phyloP scores from a whole-genome alignment of 2,113 vertebrate species.

The Collichthys lucidus region DNA sequence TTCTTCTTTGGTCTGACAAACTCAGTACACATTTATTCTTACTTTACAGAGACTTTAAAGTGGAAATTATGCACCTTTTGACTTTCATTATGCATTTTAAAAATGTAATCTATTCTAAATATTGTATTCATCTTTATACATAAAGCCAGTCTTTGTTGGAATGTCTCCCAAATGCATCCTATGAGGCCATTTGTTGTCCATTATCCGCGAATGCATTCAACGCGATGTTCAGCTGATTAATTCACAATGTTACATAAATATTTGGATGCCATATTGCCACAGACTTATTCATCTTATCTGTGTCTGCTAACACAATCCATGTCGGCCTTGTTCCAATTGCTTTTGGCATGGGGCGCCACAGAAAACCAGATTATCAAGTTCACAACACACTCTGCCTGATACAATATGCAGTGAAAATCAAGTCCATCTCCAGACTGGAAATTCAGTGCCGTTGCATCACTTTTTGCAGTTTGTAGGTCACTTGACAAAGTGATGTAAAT shows the following conservation, averaged over 20 bases:
- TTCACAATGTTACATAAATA: slow-evolving; percentile 50
- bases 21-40: too few relatives aligned
- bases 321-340: slow-evolving; percentile 49
- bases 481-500: slow-evolving; percentile 58
- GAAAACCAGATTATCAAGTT: slow-evolving; percentile 69
- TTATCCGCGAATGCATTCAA: slow-evolving; percentile 30
- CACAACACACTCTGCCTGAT: slow-evolving; percentile 50
- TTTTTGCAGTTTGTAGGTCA: slow-evolving; percentile 58
- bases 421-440: slow-evolving; percentile 43
- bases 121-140: background rate
- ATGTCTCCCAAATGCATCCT: slow-evolving; percentile 11
- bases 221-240: slow-evolving; percentile 34
- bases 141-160: background rate
- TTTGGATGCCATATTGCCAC: slow-evolving; percentile 49
- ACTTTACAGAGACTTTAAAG: too few relatives aligned
- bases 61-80: background rate
- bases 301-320: slow-evolving; percentile 56
- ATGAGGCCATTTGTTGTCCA: background rate
- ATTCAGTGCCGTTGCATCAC: background rate
- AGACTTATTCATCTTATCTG: slow-evolving; percentile 62
- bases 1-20: too few relatives aligned
- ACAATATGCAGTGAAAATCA: slow-evolving; percentile 71
- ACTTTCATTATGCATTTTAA: background rate
- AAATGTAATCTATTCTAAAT: background rate
- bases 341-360: slow-evolving; percentile 37